Conservation (phyloP, 1,140 invertebrate species). For the Venustaconcha ellipsiformis region DNA sequence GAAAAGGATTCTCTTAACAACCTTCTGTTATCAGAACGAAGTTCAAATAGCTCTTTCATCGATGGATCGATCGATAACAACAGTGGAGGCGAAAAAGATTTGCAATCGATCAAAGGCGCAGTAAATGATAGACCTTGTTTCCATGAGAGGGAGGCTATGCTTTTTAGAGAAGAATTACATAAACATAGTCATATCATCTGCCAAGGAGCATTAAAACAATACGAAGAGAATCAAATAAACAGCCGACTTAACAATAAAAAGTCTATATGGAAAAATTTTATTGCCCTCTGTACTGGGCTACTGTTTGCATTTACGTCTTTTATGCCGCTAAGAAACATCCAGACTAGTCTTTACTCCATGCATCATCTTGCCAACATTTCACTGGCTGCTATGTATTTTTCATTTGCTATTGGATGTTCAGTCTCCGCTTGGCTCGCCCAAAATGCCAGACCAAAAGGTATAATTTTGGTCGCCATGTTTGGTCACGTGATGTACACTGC, state of each 20-base stretch:
- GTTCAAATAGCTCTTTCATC: no score
- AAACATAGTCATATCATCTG: conserved; percentile 16
- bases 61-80: no score
- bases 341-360: conserved; percentile 39
- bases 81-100: no score
- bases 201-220: conserved; percentile 10
- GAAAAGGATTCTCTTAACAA: conserved; percentile 27
- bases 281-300: conserved; percentile 42
- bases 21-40: conserved; percentile 9
- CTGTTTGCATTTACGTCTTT: conserved; percentile 51
- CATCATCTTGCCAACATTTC: conserved; percentile 37
- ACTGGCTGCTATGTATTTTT: conserved; percentile 37
- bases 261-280: conserved; percentile 48
- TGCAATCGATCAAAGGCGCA: no score
- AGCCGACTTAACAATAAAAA: conserved; percentile 31
- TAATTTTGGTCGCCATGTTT: conserved; percentile 41
- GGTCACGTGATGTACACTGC: conserved; percentile 46
- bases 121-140: no score
- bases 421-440: conserved; percentile 43
- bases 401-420: conserved; percentile 43
- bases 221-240: conserved; percentile 6
- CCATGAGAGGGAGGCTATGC: background rate
- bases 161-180: conserved; percentile 24
- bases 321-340: conserved; percentile 47
- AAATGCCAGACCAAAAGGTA: conserved; percentile 45